These are phyloP conservation scores for Heteromormyrus szaboi DNA, from an alignment of 2,797 vertebrate genomes.

Conservation along the genomic window DNA sequence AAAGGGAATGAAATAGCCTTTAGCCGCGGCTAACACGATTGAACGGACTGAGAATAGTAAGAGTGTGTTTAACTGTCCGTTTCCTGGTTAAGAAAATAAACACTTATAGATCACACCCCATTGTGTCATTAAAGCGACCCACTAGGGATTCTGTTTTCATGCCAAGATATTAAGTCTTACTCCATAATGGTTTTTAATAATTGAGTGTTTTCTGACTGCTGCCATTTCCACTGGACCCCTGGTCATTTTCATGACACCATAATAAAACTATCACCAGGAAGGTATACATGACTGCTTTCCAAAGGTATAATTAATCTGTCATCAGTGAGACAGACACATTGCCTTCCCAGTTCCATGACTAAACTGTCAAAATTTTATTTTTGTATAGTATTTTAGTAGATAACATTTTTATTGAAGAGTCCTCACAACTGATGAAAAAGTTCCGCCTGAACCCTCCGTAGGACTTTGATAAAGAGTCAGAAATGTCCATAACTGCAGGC, in stretches of 20 bases:
- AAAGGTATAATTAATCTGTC: neutral
- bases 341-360: neutral
- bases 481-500: neutral
- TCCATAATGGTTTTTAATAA: conserved; percentile 3
- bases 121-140: neutral
- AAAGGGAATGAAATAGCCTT: neutral
- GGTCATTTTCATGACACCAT: conserved; percentile 4
- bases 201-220: neutral
- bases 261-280: conserved; percentile 1
- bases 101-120: neutral
- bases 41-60: neutral
- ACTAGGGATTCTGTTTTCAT: neutral
- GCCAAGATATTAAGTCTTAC: neutral
- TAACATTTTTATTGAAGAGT: neutral
- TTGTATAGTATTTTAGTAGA: neutral
- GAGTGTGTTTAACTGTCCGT: neutral
- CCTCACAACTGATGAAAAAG: neutral
- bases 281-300: neutral
- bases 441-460: neutral
- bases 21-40: neutral
- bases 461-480: neutral
- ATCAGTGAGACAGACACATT: neutral
- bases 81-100: conserved; percentile 5
- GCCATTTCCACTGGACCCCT: neutral
- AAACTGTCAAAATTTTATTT: conserved; percentile 4